These are phyloP conservation scores for Cataglyphis albicans DNA, from an alignment of 2,888 invertebrate species.

Conservation along the genomic window DNA sequence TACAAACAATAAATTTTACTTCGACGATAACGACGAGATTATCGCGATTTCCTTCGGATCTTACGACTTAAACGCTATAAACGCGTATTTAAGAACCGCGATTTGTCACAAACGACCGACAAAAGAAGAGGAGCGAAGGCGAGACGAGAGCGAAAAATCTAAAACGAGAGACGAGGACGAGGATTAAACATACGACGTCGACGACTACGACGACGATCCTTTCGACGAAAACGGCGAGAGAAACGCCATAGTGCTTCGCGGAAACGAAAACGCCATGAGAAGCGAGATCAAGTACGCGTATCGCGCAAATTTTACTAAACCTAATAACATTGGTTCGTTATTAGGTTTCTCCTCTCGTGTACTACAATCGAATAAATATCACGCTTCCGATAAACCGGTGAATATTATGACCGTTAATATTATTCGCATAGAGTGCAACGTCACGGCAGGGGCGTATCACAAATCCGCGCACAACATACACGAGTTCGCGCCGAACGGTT, in stretches of 20 bases:
- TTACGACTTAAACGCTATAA: neutral
- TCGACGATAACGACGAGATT: neutral
- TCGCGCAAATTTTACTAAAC: neutral
- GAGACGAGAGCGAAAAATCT: neutral
- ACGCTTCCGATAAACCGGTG: neutral
- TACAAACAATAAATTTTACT: neutral
- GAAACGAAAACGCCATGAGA: conserved; percentile 11
- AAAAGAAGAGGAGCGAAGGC: neutral
- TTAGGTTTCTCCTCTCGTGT: conserved; percentile 4
- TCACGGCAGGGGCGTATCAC: no score
- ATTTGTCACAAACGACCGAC: neutral
- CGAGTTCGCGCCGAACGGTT: no score
- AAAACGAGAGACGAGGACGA: no score
- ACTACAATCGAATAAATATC: neutral
- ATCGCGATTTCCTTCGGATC: neutral
- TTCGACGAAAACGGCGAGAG: neutral
- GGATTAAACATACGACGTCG: neutral
- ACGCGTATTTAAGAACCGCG: neutral
- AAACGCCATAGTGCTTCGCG: neutral
- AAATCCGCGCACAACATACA: no score
- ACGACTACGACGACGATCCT: neutral
- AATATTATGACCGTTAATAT: no score
- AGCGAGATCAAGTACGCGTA: neutral
- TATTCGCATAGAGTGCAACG: no score
- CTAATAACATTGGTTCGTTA: neutral